Base-by-base conservation (phyloP, 1,140 invertebrate species). In the Bombyx mori region DNA sequence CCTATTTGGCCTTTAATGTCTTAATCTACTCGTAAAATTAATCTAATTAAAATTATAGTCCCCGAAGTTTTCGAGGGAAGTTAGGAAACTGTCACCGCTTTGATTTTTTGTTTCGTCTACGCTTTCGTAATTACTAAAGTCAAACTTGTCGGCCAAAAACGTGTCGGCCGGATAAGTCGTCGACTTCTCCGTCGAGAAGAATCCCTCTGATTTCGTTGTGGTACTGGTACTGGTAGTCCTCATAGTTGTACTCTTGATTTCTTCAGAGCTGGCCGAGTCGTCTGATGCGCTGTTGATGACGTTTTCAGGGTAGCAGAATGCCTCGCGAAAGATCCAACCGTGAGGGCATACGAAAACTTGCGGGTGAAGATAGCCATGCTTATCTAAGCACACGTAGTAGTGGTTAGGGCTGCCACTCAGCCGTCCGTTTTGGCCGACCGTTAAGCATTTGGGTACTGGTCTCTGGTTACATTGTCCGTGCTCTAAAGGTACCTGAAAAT, bases 271-370 rank as follows among this genome's bases (percentile, higher is more conserved):
- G 26, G 26, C 26, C 2, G 8, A 22, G 2, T 56, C 42, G 52
- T 57, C 55, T 51, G 46, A 45, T n/a, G 56, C 18, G 48, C n/a
- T n/a, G 8, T 9, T 44, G 10, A 35, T 53, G 8, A 22, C 43
- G 51, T 47, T 66, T 66, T 71, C 68, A 35, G 75, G 73, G 46
- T 68, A 63, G 22, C 84, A 87, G 66, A 73, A 87, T 6, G 69
- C 73, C 9, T 73, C 65, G 60, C 63, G 75, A 58, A 80, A 87
- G 58, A 68, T 71, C 79, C 79, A 84, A 9, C 83, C 83, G 55
- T 86, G 74, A 0, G 82, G 83, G 45, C 83, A 87, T 22, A 87
- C 73, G 62, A 87, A 87, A 6, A 87, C 64, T 63, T 86, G 82
- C 10, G 84, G 84, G 42, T 75, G 67, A 0, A 84, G 12, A 0